Percentiles rank a stretch among this genome's conserved stretches.
Evolutionary conservation across 2,113 vertebrate genomes (phyloP).

Genomic region (Rutilus rutilus): DNA sequence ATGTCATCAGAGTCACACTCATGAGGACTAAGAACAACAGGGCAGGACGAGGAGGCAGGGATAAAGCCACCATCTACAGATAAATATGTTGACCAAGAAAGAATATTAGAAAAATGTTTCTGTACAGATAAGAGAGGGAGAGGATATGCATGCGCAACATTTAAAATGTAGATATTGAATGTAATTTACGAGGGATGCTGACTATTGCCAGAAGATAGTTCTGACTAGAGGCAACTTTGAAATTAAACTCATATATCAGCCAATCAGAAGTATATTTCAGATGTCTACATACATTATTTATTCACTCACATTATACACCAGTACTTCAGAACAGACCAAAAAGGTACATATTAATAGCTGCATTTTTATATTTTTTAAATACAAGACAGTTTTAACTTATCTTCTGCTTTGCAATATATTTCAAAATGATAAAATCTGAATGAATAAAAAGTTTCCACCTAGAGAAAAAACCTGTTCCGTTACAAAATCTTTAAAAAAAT

Average conservation of each 20-base stretch:
- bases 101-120: background rate
- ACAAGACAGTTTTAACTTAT: background rate
- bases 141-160: background rate
- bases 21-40: slow-evolving; percentile 66
- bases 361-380: background rate
- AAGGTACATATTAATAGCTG: background rate
- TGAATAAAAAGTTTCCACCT: background rate
- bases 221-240: slow-evolving; percentile 11
- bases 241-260: slow-evolving; percentile 28
- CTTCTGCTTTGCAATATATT: background rate
- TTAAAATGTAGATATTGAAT: background rate
- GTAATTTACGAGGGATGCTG: background rate
- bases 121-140: background rate
- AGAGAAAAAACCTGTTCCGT: background rate
- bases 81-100: background rate
- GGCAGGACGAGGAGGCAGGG: slow-evolving; percentile 38
- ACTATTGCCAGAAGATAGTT: background rate
- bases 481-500: background rate
- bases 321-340: background rate
- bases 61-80: slow-evolving; percentile 68
- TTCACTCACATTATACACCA: background rate
- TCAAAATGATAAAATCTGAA: background rate
- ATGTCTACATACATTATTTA: background rate
- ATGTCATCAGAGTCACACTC: slow-evolving; percentile 61
- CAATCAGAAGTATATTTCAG: slow-evolving; percentile 22